These are phyloP conservation scores for Cyprinus carpio DNA, from an alignment of 2,113 vertebrate species.

Conservation along the genomic window DNA sequence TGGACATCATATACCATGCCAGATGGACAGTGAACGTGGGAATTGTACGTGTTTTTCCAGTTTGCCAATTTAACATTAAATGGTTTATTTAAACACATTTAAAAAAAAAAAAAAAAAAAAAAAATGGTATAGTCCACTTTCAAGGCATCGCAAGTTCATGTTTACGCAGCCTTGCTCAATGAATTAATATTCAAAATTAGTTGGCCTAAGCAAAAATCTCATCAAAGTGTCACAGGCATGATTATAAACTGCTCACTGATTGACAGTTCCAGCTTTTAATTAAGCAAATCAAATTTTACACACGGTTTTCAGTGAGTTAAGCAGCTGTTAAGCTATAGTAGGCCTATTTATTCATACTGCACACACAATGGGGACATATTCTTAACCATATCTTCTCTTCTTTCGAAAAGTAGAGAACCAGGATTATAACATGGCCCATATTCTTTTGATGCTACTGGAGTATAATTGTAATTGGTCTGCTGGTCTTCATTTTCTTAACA, in stretches of 20 bases:
- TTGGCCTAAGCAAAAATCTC: slow-evolving; percentile 8
- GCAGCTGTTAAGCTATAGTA: slow-evolving; percentile 4
- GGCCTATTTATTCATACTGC: background rate
- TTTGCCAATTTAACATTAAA: too few relatives aligned
- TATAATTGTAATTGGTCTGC: background rate
- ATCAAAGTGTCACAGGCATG: slow-evolving; percentile 6
- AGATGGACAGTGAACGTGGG: too few relatives aligned
- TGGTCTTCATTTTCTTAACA: background rate
- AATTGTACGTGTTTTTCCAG: too few relatives aligned
- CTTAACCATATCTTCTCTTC: background rate
- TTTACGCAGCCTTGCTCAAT: background rate
- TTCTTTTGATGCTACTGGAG: background rate
- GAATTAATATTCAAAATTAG: slow-evolving; percentile 35
- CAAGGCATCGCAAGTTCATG: too few relatives aligned
- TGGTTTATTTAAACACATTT: too few relatives aligned
- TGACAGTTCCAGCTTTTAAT: slow-evolving; percentile 22
- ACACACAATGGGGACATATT: background rate
- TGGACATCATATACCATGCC: too few relatives aligned
- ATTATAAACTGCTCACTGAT: slow-evolving; percentile 21
- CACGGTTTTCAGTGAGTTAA: slow-evolving; percentile 11
- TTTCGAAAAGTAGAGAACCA: background rate
- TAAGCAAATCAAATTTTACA: slow-evolving; percentile 13
- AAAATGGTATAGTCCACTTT: too few relatives aligned
- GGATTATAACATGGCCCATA: background rate
- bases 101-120: too few relatives aligned